phyloP scores from a whole-genome alignment of 64 coral and sea anemone species.

The Cladopsammia gracilis region DNA sequence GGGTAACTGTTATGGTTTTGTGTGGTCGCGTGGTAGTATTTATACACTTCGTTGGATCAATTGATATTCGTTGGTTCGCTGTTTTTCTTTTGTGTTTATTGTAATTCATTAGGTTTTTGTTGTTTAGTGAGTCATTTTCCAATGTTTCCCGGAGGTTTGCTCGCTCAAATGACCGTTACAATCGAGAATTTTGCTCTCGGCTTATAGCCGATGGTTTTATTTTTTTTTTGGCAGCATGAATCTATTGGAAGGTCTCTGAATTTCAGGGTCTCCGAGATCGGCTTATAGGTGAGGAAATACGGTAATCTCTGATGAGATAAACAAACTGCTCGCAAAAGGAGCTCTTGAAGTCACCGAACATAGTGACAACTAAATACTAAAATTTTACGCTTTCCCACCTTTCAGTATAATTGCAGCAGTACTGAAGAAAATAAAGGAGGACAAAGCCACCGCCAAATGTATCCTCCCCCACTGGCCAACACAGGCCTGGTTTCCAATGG shows the following conservation, averaged over 20 bases:
- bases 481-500: neutral
- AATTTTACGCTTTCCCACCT: slow-evolving; percentile 35
- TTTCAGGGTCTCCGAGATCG: too few species aligned
- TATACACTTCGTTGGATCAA: neutral
- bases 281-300: too few species aligned
- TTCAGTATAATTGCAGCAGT: slow-evolving; percentile 27
- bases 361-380: slow-evolving; percentile 8
- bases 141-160: slow-evolving; percentile 25
- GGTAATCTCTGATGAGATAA: slow-evolving; percentile 9
- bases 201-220: too few species aligned
- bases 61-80: neutral
- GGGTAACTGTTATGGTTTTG: neutral
- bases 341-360: slow-evolving; percentile 12
- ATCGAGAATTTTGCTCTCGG: neutral
- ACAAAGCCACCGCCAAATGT: neutral
- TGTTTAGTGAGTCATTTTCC: slow-evolving; percentile 4
- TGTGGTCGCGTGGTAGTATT: neutral
- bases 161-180: slow-evolving; percentile 14
- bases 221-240: too few species aligned
- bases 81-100: slow-evolving; percentile 11
- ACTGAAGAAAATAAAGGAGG: slow-evolving; percentile 7
- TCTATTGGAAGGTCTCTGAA: too few species aligned
- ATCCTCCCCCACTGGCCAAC: slow-evolving; percentile 23
- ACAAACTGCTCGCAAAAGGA: slow-evolving; percentile 7
- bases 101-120: slow-evolving; percentile 5